Conservation (phyloP, 2,888 invertebrate species). For the Rhogogaster chlorosoma region DNA sequence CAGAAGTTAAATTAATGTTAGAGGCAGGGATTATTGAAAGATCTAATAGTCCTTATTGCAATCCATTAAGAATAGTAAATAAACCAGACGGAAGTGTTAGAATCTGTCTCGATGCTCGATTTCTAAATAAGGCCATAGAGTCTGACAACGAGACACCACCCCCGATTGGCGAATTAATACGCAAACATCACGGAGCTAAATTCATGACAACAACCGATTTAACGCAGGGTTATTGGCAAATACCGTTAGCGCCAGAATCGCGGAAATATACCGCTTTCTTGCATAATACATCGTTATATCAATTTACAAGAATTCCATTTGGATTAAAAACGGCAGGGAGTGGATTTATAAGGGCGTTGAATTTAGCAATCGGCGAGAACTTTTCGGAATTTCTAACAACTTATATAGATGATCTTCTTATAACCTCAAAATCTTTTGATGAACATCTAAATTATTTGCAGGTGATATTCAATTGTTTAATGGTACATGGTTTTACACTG, state of each 20-base stretch:
- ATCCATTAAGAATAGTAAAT: slow-evolving; percentile 66
- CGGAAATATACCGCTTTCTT: slow-evolving; percentile 61
- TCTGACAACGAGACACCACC: slow-evolving; percentile 64
- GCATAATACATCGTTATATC: slow-evolving; percentile 60
- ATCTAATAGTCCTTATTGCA: slow-evolving; percentile 65
- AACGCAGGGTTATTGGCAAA: slow-evolving; percentile 64
- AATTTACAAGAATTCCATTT: slow-evolving; percentile 67
- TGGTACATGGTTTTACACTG: slow-evolving; percentile 60
- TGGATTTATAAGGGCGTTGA: slow-evolving; percentile 59
- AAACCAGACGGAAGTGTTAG: slow-evolving; percentile 67
- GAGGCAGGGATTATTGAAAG: slow-evolving; percentile 65
- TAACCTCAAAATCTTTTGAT: slow-evolving; percentile 61
- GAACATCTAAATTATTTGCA: slow-evolving; percentile 62
- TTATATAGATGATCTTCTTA: slow-evolving; percentile 69
- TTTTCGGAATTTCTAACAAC: slow-evolving; percentile 59
- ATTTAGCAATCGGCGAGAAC: slow-evolving; percentile 60
- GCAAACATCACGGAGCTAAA: slow-evolving; percentile 59
- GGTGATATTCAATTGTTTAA: slow-evolving; percentile 58
- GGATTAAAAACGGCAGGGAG: no score
- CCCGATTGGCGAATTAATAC: slow-evolving; percentile 58
- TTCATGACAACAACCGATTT: no score
- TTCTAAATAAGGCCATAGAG: slow-evolving; percentile 64
- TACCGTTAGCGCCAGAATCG: slow-evolving; percentile 58
- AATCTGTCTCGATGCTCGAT: slow-evolving; percentile 68
- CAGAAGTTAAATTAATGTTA: slow-evolving; percentile 65